These are phyloP conservation scores for Willowsia nigromaculata DNA, from an alignment of 2,888 invertebrate species.

Conservation along the genomic window DNA sequence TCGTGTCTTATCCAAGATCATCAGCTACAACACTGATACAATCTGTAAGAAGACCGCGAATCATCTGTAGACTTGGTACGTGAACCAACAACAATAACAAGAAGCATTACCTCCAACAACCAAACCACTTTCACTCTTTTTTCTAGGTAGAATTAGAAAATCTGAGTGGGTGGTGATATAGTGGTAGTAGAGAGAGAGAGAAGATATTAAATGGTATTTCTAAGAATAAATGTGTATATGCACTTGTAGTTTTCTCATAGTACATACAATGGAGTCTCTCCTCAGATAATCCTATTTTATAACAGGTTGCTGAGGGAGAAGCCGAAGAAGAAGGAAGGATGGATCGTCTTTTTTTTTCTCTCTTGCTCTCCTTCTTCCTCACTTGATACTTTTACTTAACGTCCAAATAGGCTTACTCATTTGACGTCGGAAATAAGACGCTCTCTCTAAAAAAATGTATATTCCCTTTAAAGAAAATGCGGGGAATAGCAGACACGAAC, in stretches of 20 bases:
- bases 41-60: not conserved
- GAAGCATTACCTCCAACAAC: not conserved
- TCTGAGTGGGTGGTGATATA: not conserved
- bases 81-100: not conserved
- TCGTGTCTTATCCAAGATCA: not conserved
- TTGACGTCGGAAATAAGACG: not conserved
- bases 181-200: not conserved
- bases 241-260: not conserved
- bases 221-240: not conserved
- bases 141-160: not conserved
- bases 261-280: not conserved
- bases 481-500: not conserved
- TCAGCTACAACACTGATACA: not conserved
- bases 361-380: not conserved
- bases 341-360: not conserved
- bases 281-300: constrained; percentile 18
- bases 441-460: not conserved
- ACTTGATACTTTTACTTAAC: constrained; percentile 7
- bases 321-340: not conserved
- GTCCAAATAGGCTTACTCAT: constrained; percentile 14
- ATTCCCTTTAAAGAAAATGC: not conserved
- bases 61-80: not conserved
- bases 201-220: not conserved
- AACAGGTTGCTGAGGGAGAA: constrained; percentile 19
- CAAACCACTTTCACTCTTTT: not conserved